Base-by-base conservation (phyloP, 2,797 vertebrate species). In the Nothura maculosa region DNA sequence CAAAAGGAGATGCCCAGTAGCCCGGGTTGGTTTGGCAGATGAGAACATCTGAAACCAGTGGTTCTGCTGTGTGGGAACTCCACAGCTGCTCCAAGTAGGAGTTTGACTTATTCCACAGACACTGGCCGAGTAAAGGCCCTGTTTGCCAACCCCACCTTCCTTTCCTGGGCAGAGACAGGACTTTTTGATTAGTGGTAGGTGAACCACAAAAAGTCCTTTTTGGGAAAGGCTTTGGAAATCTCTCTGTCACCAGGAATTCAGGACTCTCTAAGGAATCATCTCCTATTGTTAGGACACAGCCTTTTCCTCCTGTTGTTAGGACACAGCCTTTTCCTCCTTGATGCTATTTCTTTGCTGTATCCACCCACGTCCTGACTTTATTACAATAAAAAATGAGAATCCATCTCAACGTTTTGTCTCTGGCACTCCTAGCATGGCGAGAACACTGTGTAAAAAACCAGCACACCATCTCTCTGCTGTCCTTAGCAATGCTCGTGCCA, bases 31-130 rank as follows among this genome's bases (percentile, higher is more conserved):
- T 61, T 36, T 58, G 60, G 70, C 36, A 70, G 73, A 80, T 61
- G 6, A 50, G 5, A n/a, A 90, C 32, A 17, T 73, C 74, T 52
- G 58, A 62, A 85, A 90, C 21, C 75, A 74, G 45, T 0, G 0
- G 4, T 30, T 93, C 0, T 7, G 28, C 22, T 1, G 0, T 6
- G 9, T 1, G 0, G 7, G 1, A 2, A 30, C 40, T 77, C 64
- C 9, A 1, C 17, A 85, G 54, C n/a, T 81, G 58, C 6, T 91
- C 73, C 85, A 67, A 0, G 0, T 28, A n/a, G 40, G 20, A 32
- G 64, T 85, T 21, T 1, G 1, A 30, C 21, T 76, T 1, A 0
- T 70, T 84, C 25, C 50, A 52, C 34, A 66, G 34, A 22, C 10
- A 9, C 27, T 42, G 64, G 22, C 55, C 60, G 38, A 54, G 34